Conservation (phyloP, 2,888 invertebrate species). For the Phyllotreta cruciferae region DNA sequence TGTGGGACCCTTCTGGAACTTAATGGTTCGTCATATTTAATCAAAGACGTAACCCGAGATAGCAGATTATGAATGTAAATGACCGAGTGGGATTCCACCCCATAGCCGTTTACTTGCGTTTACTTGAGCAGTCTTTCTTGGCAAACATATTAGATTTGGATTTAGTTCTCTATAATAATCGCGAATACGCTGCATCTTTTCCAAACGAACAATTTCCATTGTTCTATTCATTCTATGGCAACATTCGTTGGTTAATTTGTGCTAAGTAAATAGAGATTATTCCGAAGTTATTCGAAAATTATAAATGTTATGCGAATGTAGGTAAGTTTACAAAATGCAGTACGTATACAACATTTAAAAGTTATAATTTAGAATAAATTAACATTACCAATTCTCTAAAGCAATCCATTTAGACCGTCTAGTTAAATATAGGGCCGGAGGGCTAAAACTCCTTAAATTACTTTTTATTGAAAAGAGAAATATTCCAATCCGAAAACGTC, state of each 20-base stretch:
- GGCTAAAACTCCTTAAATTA: constrained; percentile 8
- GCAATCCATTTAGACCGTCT: constrained; percentile 3
- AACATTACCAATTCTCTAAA: neutral
- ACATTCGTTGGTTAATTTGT: too few species aligned
- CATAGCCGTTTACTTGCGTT: constrained; percentile 19
- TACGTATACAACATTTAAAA: too few species aligned
- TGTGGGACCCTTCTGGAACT: constrained; percentile 27
- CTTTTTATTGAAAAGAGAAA: constrained; percentile 14
- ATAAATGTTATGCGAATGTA: too few species aligned
- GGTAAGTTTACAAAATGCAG: too few species aligned
- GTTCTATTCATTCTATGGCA: too few species aligned
- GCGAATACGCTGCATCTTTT: too few species aligned
- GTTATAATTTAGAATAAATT: too few species aligned
- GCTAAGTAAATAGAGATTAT: too few species aligned
- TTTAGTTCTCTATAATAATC: neutral
- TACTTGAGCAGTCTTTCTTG: constrained; percentile 19
- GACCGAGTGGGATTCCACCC: constrained; percentile 14
- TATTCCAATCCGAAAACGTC: constrained; percentile 23
- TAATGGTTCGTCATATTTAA: constrained; percentile 35
- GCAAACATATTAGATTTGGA: constrained; percentile 19
- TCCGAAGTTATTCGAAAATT: too few species aligned
- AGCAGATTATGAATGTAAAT: constrained; percentile 36
- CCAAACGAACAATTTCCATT: too few species aligned
- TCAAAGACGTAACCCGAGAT: constrained; percentile 34
- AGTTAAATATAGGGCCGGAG: neutral